phyloP scores from a whole-genome alignment of 2,888 invertebrate species.

The Camptogramma bilineatum region DNA sequence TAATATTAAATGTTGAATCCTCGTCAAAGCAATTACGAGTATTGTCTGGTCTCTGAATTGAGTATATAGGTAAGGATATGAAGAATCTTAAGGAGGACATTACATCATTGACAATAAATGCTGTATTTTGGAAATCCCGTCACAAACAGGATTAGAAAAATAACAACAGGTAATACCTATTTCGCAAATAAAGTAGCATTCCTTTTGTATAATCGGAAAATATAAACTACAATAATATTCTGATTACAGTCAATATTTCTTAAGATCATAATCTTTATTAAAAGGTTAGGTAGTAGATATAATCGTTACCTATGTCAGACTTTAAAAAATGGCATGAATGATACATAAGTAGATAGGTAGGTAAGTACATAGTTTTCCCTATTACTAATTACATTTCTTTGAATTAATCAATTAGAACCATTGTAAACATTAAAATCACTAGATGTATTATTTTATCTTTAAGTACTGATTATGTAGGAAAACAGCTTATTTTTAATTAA shows the following conservation, averaged over 20 bases:
- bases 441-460: not conserved
- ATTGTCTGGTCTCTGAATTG: not conserved
- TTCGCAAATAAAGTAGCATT: too few relatives aligned
- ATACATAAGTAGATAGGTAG: not conserved
- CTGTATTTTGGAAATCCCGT: conserved; percentile 8
- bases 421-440: not conserved
- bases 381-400: not conserved
- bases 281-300: too few relatives aligned
- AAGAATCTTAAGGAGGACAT: not conserved
- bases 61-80: too few relatives aligned
- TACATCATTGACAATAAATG: not conserved
- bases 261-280: not conserved
- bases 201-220: too few relatives aligned
- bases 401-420: not conserved
- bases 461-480: not conserved
- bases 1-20: not conserved
- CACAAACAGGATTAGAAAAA: not conserved
- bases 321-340: not conserved
- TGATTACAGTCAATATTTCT: not conserved
- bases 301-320: too few relatives aligned
- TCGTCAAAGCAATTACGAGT: not conserved
- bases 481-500: not conserved
- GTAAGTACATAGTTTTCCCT: not conserved
- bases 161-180: not conserved
- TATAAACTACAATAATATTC: not conserved